Conservation (phyloP, 2,797 vertebrate species). For the Molossus molossus region DNA sequence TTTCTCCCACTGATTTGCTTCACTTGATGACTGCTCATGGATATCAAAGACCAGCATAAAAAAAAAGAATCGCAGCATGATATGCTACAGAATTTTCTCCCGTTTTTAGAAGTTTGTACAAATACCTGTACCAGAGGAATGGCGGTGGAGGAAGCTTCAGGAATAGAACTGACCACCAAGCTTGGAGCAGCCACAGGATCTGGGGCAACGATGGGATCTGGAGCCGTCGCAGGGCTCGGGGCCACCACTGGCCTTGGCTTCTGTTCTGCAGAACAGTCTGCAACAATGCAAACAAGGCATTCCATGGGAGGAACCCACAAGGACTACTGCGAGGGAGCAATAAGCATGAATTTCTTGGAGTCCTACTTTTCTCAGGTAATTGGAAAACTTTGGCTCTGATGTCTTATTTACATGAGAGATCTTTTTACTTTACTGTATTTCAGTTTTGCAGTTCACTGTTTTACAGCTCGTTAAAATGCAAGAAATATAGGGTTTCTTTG, state of each 20-base stretch:
- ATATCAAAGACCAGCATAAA: conserved; percentile 13
- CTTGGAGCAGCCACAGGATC: conserved; percentile 72
- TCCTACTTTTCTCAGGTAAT: conserved; percentile 92
- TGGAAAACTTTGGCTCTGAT: neutral
- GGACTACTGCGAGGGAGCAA: conserved; percentile 87
- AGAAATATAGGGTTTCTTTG: neutral
- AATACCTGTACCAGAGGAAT: conserved; percentile 87
- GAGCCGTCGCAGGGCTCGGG: neutral
- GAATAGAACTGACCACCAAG: conserved; percentile 74
- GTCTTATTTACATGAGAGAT: neutral
- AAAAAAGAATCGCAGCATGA: neutral
- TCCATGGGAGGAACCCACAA: conserved; percentile 88
- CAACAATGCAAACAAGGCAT: conserved; percentile 87
- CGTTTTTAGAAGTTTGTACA: conserved; percentile 88
- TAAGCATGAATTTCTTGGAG: conserved; percentile 91
- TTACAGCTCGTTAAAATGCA: neutral
- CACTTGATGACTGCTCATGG: neutral
- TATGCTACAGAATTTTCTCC: conserved; percentile 16
- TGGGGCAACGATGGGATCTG: neutral
- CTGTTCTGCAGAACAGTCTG: conserved; percentile 85
- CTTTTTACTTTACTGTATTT: conserved; percentile 8
- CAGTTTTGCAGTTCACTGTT: neutral
- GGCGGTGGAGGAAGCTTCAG: conserved; percentile 64
- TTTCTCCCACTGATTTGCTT: conserved; percentile 6
- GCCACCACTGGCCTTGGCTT: conserved; percentile 59